Evolutionary conservation across 2,797 vertebrate genomes (phyloP), one percentile per base, ranked within the genome.

Genomic region (Acanthiza pusilla): DNA sequence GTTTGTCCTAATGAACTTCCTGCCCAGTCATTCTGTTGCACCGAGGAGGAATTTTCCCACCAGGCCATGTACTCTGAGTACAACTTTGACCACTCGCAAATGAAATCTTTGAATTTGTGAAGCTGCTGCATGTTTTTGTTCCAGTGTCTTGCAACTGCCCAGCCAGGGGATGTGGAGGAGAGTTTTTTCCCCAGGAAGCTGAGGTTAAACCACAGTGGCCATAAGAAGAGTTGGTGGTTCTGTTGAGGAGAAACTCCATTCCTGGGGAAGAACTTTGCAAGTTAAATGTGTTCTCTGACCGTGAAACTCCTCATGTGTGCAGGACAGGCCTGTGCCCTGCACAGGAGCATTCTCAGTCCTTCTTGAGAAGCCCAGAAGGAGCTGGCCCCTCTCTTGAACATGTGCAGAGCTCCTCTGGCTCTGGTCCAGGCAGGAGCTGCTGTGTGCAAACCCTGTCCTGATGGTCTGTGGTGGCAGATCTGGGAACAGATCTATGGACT

Each of bases 1-100:
- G 57, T 87, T 81, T 95, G 94, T 89, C 68, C 72, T 93, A 81
- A 85, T 96, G 94, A 95, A 77, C 96, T 91, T 95, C 90, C 89
- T 86, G 82, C 79, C 90, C 72, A 54, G 51, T 77, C 71, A n/a
- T 53, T 89, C 54, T 66, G 57, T 62, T 66, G 32, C 50, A 67
- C 68, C 2, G 1, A 81, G 53, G 36, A 90, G 83, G 80, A 91
- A 77, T 86, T 86, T 96, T 91, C 92, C 68, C 91, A 85, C 63
- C 34, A 50, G 50, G 9, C 78, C 30, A 4, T 2, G 25, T 55
- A 34, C 23, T 51, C 40, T 9, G 54, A 70, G 60, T 66, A 38
- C 62, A 38, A 1, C 75, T 84, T 30, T 14, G 34, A 40, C 83
- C 29, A 47, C 80, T 96, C 86, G 63, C 88, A 91, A 32, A 85